Evolutionary conservation across 1,140 invertebrate genomes (phyloP).

Genomic region (Drosophila azteca): DNA sequence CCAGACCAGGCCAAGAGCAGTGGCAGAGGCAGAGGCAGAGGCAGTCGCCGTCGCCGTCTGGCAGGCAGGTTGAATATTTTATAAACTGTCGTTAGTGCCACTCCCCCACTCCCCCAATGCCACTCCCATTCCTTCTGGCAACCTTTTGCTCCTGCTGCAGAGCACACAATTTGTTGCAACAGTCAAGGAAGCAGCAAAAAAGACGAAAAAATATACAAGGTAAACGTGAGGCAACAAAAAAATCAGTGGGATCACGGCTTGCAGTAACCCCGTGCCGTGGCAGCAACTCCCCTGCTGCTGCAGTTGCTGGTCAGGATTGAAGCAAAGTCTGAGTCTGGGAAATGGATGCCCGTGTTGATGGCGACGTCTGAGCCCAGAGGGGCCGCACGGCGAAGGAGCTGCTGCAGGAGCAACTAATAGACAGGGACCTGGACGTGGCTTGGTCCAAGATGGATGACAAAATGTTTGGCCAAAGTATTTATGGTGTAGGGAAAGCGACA

Average conservation of each 20-base stretch:
- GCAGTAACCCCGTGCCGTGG: neutral
- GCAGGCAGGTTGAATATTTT: constrained; percentile 73
- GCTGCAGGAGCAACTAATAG: constrained; percentile 39
- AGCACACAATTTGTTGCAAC: constrained; percentile 73
- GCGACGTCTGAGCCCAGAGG: constrained; percentile 75
- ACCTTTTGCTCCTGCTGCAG: constrained; percentile 13
- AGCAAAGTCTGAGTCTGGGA: constrained; percentile 60
- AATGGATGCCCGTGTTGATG: constrained; percentile 72
- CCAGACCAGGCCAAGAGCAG: neutral
- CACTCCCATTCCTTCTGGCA: constrained; percentile 3
- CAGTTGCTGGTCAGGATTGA: constrained; percentile 36
- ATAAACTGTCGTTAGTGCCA: constrained; percentile 79
- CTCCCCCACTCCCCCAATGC: neutral
- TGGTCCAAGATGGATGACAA: constrained; percentile 70
- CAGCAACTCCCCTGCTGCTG: constrained; percentile 28
- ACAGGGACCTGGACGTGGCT: constrained; percentile 45
- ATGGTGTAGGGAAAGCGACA: constrained; percentile 4
- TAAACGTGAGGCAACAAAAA: constrained; percentile 53
- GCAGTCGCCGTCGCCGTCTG: neutral
- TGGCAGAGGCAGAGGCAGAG: constrained; percentile 9
- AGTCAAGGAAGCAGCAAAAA: constrained; percentile 23
- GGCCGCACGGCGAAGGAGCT: constrained; percentile 8
- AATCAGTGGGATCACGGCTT: neutral
- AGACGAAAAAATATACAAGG: constrained; percentile 29
- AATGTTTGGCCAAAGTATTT: constrained; percentile 70